phyloP scores from a whole-genome alignment of 1,140 invertebrate genomes.

The Potamilus streckersoni region DNA sequence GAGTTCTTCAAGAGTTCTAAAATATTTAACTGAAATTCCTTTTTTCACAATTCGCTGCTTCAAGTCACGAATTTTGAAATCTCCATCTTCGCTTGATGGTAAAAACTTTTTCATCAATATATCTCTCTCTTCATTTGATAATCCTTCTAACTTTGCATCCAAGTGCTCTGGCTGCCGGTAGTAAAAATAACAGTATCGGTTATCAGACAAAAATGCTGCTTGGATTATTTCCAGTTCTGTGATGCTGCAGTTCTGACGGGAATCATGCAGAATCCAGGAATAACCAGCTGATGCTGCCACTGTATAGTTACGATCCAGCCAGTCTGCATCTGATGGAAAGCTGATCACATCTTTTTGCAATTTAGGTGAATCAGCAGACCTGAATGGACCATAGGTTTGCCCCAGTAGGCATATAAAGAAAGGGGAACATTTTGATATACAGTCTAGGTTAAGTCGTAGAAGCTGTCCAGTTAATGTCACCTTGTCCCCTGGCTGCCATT shows the following conservation, averaged over 20 bases:
- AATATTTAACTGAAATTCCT: conserved; percentile 63
- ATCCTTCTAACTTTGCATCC: conserved; percentile 46
- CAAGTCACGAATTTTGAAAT: conserved; percentile 56
- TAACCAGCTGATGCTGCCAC: conserved; percentile 60
- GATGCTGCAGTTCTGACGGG: conserved; percentile 57
- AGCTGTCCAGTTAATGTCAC: conserved; percentile 47
- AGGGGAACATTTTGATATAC: conserved; percentile 53
- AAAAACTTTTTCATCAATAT: conserved; percentile 32
- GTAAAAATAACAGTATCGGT: conserved; percentile 57
- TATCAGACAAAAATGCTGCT: conserved; percentile 54
- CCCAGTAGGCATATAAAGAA: conserved; percentile 65
- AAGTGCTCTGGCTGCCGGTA: conserved; percentile 63
- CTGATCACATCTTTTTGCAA: conserved; percentile 34
- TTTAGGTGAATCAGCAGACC: conserved; percentile 32
- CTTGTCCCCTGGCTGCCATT: conserved; percentile 47
- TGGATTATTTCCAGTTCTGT: conserved; percentile 65
- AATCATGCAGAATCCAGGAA: conserved; percentile 56
- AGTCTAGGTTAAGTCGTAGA: conserved; percentile 54
- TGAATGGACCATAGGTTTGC: conserved; percentile 60
- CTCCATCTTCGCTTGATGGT: conserved; percentile 55
- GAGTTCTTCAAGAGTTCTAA: conserved; percentile 54
- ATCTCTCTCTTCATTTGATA: conserved; percentile 39
- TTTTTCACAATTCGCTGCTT: conserved; percentile 65
- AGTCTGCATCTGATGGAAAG: conserved; percentile 41
- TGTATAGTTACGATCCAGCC: conserved; percentile 59